Evolutionary conservation across 2,888 invertebrate species (phyloP), one percentile per base, ranked within the genome.

Genomic region (Hirtodrosophila histrioides): DNA sequence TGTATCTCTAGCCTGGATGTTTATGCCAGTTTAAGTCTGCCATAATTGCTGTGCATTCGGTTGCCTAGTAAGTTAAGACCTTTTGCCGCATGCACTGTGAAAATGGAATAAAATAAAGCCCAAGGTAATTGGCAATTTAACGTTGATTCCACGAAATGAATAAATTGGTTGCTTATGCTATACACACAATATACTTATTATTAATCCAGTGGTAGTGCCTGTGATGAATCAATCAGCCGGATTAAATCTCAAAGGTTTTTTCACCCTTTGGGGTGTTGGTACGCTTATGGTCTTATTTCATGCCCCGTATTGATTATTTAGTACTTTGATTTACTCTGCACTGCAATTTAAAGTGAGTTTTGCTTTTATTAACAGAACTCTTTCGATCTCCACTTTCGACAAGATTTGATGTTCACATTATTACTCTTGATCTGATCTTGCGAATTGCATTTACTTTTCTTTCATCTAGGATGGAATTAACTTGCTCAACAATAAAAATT

Each of bases 1-100:
- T 45, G 29, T 46, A 29, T 41, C 41, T 70, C 54, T 67, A 62
- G 68, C 41, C 60, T 51, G 31, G 51, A 61, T 78, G 74, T 74
- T 68, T 75, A 69, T 69, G 78, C 78, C 69, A 61, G 60, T 57
- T 74, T 74, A 58, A 73, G 73, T 63, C 55, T 53, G 48, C 78
- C 74, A 77, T 74, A 74, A 74, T 74, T 74, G 74, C 74, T 60
- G 48, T 73, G 62, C 68, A 73, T 29, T 77, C 57, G 54, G 39
- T 51, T 61, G 73, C 37, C 73, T 54, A 72, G 53, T 44, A 44
- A 61, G 56, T 54, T 53, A 50, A 45, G 49, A 57, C 50, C 37
- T 57, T 57, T 39, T 48, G 43, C 36, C 35, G 49, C 48, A 29
- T 73, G 51, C 73, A 73, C 73, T 77, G 77, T 12, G 51, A n/a